Evolutionary conservation across 2,888 invertebrate species (phyloP).

Genomic region (Drosophila conformis): DNA sequence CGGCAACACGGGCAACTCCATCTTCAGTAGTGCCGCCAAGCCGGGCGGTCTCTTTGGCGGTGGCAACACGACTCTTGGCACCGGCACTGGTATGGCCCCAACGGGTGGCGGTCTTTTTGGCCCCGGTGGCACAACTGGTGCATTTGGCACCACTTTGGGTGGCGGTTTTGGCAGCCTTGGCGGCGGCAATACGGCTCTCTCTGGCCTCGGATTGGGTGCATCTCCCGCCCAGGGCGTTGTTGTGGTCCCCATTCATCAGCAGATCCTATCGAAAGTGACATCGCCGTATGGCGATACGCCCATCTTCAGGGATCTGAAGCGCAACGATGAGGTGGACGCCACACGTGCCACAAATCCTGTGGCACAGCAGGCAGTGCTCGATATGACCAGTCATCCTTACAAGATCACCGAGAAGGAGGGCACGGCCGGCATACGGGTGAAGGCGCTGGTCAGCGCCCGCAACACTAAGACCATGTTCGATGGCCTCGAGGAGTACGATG

Average conservation of each 20-base stretch:
- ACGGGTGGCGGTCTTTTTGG: slow-evolving; percentile 27
- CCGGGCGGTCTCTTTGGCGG: slow-evolving; percentile 85
- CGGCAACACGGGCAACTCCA: slow-evolving; percentile 71
- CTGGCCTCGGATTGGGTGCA: slow-evolving; percentile 60
- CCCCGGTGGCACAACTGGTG: slow-evolving; percentile 62
- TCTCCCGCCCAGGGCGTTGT: slow-evolving; percentile 78
- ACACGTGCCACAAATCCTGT: slow-evolving; percentile 90
- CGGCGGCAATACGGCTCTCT: slow-evolving; percentile 41
- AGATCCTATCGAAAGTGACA: slow-evolving; percentile 90
- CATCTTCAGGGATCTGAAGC: slow-evolving; percentile 90
- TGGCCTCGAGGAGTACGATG: slow-evolving; percentile 93
- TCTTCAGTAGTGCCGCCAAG: slow-evolving; percentile 86
- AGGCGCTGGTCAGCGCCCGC: slow-evolving; percentile 79
- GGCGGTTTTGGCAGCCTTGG: slow-evolving; percentile 47
- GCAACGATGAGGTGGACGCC: slow-evolving; percentile 87
- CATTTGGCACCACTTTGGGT: slow-evolving; percentile 70
- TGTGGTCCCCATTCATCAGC: slow-evolving; percentile 88
- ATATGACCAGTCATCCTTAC: slow-evolving; percentile 85
- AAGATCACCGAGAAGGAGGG: slow-evolving; percentile 87
- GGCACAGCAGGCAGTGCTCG: slow-evolving; percentile 89
- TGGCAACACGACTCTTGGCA: slow-evolving; percentile 63
- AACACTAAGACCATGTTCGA: slow-evolving; percentile 91
- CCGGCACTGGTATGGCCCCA: slow-evolving; percentile 18
- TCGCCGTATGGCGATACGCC: slow-evolving; percentile 95
- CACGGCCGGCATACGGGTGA: slow-evolving; percentile 86